Evolutionary conservation across 1,140 invertebrate genomes (phyloP).

Genomic region (Temnothorax longispinosus): DNA sequence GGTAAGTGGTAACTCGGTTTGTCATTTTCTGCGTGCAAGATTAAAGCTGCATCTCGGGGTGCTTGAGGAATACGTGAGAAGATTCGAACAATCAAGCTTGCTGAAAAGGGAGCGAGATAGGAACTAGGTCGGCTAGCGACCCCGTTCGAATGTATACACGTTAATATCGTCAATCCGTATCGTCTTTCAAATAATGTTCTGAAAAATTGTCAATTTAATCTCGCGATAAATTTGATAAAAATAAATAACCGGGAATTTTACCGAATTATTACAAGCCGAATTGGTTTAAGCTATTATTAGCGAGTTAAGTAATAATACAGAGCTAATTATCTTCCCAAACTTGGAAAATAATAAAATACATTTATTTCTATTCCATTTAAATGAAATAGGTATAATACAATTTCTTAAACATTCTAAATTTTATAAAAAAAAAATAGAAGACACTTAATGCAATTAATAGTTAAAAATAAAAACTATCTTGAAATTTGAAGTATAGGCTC

Average conservation of each 20-base stretch:
- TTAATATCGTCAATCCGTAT: constrained; percentile 31
- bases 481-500: no score
- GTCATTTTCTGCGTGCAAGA: background rate
- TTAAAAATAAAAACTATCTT: no score
- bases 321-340: background rate
- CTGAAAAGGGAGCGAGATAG: background rate
- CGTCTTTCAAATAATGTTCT: background rate
- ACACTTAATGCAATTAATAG: background rate
- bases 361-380: background rate
- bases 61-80: background rate
- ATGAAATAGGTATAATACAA: background rate
- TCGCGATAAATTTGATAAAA: background rate
- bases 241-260: background rate
- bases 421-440: background rate
- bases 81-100: background rate
- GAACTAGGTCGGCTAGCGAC: constrained; percentile 44
- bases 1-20: constrained; percentile 29
- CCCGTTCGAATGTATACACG: constrained; percentile 14
- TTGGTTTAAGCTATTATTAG: background rate
- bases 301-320: background rate
- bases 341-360: no score
- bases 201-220: background rate
- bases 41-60: constrained; percentile 25
- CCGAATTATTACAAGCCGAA: background rate
- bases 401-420: background rate